Evolutionary conservation across 2,113 vertebrate genomes (phyloP).

Genomic region (Tor tambroides): DNA sequence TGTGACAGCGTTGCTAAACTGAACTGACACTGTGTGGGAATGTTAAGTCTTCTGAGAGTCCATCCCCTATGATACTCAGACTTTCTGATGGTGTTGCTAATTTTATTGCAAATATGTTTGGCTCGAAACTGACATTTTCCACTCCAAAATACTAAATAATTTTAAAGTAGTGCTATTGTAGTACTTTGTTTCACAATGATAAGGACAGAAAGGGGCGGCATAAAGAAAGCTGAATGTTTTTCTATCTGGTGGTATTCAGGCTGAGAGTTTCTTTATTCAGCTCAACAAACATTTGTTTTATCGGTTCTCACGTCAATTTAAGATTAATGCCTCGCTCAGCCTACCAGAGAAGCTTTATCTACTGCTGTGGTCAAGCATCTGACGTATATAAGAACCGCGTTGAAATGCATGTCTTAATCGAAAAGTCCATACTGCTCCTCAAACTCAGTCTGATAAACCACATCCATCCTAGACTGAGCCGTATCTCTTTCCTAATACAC

Average conservation of each 20-base stretch:
- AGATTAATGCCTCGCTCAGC: conserved; percentile 67
- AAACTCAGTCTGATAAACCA: neutral
- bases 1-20: conserved; percentile 34
- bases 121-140: conserved; percentile 15
- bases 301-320: conserved; percentile 65
- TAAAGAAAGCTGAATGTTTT: conserved; percentile 7
- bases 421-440: conserved; percentile 6
- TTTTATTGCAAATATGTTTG: conserved; percentile 46
- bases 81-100: conserved; percentile 46
- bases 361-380: conserved; percentile 27
- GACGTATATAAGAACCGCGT: neutral
- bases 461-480: neutral
- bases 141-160: neutral
- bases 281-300: conserved; percentile 54
- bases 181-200: neutral
- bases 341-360: conserved; percentile 17
- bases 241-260: neutral
- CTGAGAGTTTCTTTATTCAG: neutral
- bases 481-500: conserved; percentile 13
- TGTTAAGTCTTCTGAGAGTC: conserved; percentile 51
- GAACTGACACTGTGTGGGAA: conserved; percentile 64
- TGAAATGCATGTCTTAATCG: conserved; percentile 25
- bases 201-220: neutral
- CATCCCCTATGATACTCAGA: conserved; percentile 15
- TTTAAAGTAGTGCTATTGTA: neutral